Evolutionary conservation across 2,888 invertebrate genomes (phyloP), one percentile per base, ranked within the genome.

Genomic region (Caenorhabditis japonica): DNA sequence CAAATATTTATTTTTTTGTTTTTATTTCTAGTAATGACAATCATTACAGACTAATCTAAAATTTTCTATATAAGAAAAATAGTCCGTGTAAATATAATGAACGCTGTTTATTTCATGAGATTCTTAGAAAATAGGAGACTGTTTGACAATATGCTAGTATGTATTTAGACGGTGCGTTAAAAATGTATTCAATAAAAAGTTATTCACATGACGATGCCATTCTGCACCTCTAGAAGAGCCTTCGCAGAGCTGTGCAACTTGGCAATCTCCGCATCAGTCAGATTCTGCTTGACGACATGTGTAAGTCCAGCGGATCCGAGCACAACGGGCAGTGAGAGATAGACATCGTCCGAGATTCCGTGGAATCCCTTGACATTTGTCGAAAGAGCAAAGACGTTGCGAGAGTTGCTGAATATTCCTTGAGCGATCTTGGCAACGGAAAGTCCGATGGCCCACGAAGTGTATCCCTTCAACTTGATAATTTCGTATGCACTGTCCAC

Each of bases 331-430:
- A 95, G 88, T 0, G 94, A 94, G 51, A 95, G 90, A 89, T 93
- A 95, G 7, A 94, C 93, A 75, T 94, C 94, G 27, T 93, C 91
- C 0, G 91, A 90, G 76, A 95, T 92, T 17, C 92, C 93, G 86
- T 94, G 93, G 83, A 92, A 90, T 43, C 93, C 94, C 94, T 88
- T 85, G 43, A 88, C 88, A 66, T 85, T 83, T 23, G 87, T 88
- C 7, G 88, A 85, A 8, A 89, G 82, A 25, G 89, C 87, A 77
- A 82, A 88, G 34, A 89, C 85, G 59, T 83, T 83, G 39, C 88
- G 83, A 27, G 85, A 84, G 76, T 89, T 88, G 73, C 84, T 85
- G 71, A 89, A 80, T 47, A 89, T 83, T 53, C 86, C 82, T n/a
- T 80, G 79, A 56, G 83, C 83, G 52, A 89, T 87, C 46, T 85